phyloP scores from a whole-genome alignment of 2,888 invertebrate species.

The Julus scandinavius region DNA sequence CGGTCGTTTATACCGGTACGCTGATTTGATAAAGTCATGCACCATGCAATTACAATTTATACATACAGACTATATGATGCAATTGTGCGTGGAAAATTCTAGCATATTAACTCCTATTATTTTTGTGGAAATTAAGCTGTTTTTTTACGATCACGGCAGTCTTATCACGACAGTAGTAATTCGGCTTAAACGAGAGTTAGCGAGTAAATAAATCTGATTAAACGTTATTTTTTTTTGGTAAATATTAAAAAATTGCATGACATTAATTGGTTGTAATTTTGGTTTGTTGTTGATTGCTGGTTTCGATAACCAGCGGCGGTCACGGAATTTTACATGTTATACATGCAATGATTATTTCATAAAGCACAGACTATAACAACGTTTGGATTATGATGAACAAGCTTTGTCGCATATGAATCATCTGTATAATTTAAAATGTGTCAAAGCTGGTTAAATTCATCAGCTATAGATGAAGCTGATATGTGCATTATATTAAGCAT shows the following conservation, averaged over 20 bases:
- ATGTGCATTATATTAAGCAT: too few relatives aligned
- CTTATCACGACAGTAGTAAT: neutral
- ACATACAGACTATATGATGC: too few relatives aligned
- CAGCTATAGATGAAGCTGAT: neutral
- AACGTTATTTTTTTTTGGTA: constrained; percentile 21
- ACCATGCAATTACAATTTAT: neutral
- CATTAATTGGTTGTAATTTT: neutral
- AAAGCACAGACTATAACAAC: neutral
- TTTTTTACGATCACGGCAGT: constrained; percentile 19
- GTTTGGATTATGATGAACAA: neutral
- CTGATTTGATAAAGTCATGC: neutral
- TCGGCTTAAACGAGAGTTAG: neutral
- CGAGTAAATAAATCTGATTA: neutral
- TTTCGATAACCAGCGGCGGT: neutral
- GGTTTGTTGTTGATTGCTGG: neutral
- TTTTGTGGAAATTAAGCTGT: neutral
- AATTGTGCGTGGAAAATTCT: neutral
- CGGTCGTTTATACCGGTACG: neutral
- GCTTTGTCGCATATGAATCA: neutral
- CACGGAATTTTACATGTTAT: neutral
- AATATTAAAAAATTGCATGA: constrained; percentile 10
- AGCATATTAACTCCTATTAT: neutral
- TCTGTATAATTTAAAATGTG: constrained; percentile 4
- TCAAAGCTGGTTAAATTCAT: neutral
- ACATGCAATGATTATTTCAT: neutral